These are phyloP conservation scores for Asteroscopus sphinx DNA, from an alignment of 2,888 invertebrate species.

Conservation along the genomic window DNA sequence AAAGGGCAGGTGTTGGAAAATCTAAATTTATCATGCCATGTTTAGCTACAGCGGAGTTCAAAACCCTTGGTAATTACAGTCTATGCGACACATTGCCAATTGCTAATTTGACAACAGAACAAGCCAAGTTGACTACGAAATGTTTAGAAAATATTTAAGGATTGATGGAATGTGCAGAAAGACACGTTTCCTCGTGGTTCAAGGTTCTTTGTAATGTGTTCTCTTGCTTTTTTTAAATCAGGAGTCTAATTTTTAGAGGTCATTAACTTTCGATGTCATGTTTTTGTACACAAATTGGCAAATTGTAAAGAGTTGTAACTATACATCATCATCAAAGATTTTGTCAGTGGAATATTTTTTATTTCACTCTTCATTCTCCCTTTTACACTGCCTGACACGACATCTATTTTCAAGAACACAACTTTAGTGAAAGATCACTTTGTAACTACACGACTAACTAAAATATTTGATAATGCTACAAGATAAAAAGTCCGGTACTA, in stretches of 20 bases:
- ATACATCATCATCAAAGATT: too few species aligned
- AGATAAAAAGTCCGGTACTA: too few species aligned
- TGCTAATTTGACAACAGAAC: slow-evolving; percentile 62
- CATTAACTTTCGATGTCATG: too few species aligned
- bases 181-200: slow-evolving; percentile 4
- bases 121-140: slow-evolving; percentile 7
- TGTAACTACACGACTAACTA: too few species aligned
- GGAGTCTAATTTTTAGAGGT: not conserved
- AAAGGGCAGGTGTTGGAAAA: slow-evolving; percentile 61
- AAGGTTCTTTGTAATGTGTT: slow-evolving; percentile 1
- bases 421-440: too few species aligned
- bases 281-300: too few species aligned
- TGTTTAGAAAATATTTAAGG: slow-evolving; percentile 7
- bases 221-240: not conserved
- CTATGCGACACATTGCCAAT: slow-evolving; percentile 59
- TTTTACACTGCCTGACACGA: too few species aligned
- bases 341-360: too few species aligned
- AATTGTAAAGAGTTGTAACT: too few species aligned
- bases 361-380: too few species aligned
- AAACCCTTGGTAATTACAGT: slow-evolving; percentile 63
- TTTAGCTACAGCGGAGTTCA: slow-evolving; percentile 56
- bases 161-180: slow-evolving; percentile 2
- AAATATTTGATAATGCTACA: too few species aligned
- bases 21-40: slow-evolving; percentile 59
- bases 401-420: too few species aligned